Conservation (phyloP, 2,797 vertebrate genomes). For the Rhinatrema bivittatum region DNA sequence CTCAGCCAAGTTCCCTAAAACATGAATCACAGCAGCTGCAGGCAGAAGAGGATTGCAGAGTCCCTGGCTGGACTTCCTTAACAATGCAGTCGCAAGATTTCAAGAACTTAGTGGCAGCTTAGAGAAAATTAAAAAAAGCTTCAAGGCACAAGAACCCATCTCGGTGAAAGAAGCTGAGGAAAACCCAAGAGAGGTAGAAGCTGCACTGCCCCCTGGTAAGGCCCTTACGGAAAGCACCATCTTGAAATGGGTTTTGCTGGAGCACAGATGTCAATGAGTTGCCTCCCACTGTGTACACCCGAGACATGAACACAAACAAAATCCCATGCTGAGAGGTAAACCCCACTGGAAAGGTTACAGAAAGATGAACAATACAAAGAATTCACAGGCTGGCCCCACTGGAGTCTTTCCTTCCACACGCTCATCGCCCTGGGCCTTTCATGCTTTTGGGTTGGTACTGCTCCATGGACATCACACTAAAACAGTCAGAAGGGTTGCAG, state of each 20-base stretch:
- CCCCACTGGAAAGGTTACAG: conserved; percentile 7
- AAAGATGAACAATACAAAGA: conserved; percentile 23
- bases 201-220: background rate
- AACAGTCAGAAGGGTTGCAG: conserved; percentile 84
- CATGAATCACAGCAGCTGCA: too few species aligned
- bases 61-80: too few species aligned
- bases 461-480: conserved; percentile 73
- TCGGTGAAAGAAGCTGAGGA: background rate
- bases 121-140: background rate
- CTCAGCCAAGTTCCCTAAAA: too few species aligned
- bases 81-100: too few species aligned
- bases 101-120: too few species aligned
- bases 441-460: conserved; percentile 77
- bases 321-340: conserved; percentile 1
- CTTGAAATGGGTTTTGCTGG: background rate
- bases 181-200: background rate
- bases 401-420: conserved; percentile 16
- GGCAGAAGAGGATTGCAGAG: too few species aligned
- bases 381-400: conserved; percentile 41
- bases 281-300: background rate
- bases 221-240: background rate
- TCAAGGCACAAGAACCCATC: background rate
- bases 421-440: conserved; percentile 73
- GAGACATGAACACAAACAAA: background rate
- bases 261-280: background rate